Evolutionary conservation across 2,113 vertebrate genomes (phyloP).

Genomic region (Pontoporia blainvillei): DNA sequence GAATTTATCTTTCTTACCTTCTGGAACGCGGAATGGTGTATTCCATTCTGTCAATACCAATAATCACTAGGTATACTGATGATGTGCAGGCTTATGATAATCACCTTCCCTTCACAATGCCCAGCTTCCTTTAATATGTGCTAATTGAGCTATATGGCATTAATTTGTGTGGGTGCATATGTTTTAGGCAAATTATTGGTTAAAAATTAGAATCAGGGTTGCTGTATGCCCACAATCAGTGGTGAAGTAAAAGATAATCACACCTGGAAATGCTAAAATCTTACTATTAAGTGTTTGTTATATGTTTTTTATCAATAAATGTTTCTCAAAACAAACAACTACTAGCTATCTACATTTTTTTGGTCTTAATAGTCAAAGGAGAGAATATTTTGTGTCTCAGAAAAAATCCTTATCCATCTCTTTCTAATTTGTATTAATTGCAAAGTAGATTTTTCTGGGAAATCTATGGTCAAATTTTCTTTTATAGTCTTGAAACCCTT

Average conservation of each 20-base stretch:
- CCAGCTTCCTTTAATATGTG: neutral
- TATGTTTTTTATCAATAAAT: neutral
- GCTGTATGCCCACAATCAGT: neutral
- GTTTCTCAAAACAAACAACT: neutral
- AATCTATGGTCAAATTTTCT: neutral
- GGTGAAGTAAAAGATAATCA: neutral
- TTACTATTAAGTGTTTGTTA: neutral
- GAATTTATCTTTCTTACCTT: neutral
- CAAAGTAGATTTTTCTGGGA: neutral
- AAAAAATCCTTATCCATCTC: neutral
- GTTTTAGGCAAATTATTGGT: neutral
- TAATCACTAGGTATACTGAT: neutral
- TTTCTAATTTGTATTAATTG: neutral
- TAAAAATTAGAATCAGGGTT: neutral
- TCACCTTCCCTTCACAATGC: neutral
- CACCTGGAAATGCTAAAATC: neutral
- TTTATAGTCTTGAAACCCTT: neutral
- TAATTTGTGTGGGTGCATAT: neutral
- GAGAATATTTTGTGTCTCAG: neutral
- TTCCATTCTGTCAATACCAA: neutral
- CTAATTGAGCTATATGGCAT: neutral
- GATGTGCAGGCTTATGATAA: neutral
- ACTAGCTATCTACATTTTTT: neutral
- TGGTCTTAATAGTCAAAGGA: neutral
- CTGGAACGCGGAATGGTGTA: neutral